Evolutionary conservation across 2,888 invertebrate species (phyloP).

Genomic region (Hydriomena furcata): DNA sequence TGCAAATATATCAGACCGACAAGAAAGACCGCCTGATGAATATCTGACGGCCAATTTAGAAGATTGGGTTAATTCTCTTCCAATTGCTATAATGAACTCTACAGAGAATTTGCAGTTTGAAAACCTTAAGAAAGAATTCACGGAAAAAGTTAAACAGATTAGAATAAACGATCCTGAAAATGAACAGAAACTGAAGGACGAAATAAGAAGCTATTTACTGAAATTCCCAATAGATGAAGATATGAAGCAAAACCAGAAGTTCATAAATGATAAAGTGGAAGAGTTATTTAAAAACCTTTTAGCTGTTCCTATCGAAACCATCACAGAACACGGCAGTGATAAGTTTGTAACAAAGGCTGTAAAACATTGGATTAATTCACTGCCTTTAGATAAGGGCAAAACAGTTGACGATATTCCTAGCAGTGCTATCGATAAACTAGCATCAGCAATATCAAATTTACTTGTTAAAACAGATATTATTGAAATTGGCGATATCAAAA

Average conservation of each 20-base stretch:
- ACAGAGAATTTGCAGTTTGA: slow-evolving; percentile 1
- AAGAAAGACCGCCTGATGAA: slow-evolving; percentile 5
- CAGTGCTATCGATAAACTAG: slow-evolving; percentile 12
- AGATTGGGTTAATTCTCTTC: slow-evolving; percentile 13
- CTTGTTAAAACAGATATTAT: background rate
- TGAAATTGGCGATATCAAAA: slow-evolving; percentile 3
- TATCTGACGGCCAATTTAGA: slow-evolving; percentile 4
- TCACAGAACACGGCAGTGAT: background rate
- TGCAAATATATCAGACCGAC: slow-evolving; percentile 35
- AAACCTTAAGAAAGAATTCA: slow-evolving; percentile 13
- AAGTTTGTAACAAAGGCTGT: slow-evolving; percentile 32
- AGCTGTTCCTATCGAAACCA: slow-evolving; percentile 1
- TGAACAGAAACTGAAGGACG: slow-evolving; percentile 17
- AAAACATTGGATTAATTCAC: slow-evolving; percentile 8
- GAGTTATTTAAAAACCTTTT: slow-evolving; percentile 20
- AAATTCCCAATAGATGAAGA: slow-evolving; percentile 31
- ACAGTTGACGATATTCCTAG: slow-evolving; percentile 5
- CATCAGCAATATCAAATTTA: slow-evolving; percentile 2
- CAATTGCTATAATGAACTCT: slow-evolving; percentile 25
- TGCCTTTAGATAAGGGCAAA: slow-evolving; percentile 7
- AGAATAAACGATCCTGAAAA: slow-evolving; percentile 10
- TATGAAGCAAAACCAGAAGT: slow-evolving; percentile 15
- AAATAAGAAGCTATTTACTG: slow-evolving; percentile 19
- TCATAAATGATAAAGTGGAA: slow-evolving; percentile 21
- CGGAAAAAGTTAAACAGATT: slow-evolving; percentile 4